Evolutionary conservation across 1,140 invertebrate genomes (phyloP).

Genomic region (Papilio glaucus): DNA sequence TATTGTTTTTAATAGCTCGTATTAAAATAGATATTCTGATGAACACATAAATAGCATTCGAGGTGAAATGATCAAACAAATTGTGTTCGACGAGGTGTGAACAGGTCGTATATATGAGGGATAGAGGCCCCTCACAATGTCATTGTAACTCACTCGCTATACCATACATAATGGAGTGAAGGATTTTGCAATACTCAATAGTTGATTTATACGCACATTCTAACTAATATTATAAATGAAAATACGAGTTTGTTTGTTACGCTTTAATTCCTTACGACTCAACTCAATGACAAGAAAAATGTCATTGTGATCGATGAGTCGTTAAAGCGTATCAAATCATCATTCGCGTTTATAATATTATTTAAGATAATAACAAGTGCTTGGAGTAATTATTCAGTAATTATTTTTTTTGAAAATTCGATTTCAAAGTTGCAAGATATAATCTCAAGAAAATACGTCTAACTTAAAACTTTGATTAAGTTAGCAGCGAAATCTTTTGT

Average conservation of each 20-base stretch:
- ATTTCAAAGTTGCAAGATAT: neutral
- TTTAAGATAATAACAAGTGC: too few species aligned
- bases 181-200: neutral
- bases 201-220: too few species aligned
- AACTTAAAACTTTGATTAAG: conserved; percentile 9
- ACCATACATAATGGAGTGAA: neutral
- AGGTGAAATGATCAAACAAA: conserved; percentile 78
- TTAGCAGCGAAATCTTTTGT: neutral
- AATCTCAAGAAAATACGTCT: neutral
- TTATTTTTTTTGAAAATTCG: neutral
- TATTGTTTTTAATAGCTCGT: neutral
- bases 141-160: conserved; percentile 17
- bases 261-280: too few species aligned
- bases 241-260: too few species aligned
- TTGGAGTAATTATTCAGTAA: too few species aligned
- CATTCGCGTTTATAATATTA: neutral
- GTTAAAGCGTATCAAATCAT: too few species aligned
- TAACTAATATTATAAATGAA: too few species aligned
- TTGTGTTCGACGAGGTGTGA: conserved; percentile 73
- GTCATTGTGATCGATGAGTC: too few species aligned
- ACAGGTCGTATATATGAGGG: conserved; percentile 69
- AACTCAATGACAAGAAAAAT: too few species aligned
- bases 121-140: conserved; percentile 44
- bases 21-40: neutral
- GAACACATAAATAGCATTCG: conserved; percentile 69